Percentiles rank a stretch among this genome's conserved stretches.
Evolutionary conservation across 2,113 vertebrate genomes (phyloP).

Genomic region (Melanostigma gelatinosum): DNA sequence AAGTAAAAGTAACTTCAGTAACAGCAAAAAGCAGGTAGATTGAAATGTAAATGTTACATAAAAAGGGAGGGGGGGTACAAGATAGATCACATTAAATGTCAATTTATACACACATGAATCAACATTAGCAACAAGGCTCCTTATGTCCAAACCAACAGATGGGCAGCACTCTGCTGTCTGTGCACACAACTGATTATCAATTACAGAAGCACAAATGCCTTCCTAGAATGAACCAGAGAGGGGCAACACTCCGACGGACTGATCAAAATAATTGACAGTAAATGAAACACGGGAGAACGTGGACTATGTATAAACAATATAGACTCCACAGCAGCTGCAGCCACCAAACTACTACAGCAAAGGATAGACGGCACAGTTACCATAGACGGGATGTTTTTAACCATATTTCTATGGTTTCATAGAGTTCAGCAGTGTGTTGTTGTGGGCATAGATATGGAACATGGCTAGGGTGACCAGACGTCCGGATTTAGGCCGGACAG

Average conservation of each 20-base stretch:
- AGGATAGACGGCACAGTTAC: neutral
- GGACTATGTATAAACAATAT: neutral
- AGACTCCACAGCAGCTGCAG: neutral
- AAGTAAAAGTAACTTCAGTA: neutral
- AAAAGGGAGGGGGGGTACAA: neutral
- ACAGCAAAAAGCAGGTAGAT: neutral
- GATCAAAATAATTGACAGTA: neutral
- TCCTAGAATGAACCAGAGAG: neutral
- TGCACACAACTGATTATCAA: neutral
- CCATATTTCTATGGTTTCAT: neutral
- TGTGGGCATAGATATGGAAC: neutral
- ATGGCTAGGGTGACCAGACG: too few species aligned
- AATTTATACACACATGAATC: neutral
- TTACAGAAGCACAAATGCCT: neutral
- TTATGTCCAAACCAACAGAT: neutral
- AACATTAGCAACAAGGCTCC: neutral
- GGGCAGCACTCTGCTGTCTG: neutral
- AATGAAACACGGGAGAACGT: neutral
- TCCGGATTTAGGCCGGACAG: too few species aligned
- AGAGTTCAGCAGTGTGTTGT: neutral
- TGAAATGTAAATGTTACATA: neutral
- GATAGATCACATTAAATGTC: neutral
- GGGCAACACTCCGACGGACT: neutral
- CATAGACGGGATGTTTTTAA: neutral
- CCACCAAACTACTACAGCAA: neutral